Evolutionary conservation across 2,113 vertebrate genomes (phyloP).

Genomic region (Corynorhinus townsendii): DNA sequence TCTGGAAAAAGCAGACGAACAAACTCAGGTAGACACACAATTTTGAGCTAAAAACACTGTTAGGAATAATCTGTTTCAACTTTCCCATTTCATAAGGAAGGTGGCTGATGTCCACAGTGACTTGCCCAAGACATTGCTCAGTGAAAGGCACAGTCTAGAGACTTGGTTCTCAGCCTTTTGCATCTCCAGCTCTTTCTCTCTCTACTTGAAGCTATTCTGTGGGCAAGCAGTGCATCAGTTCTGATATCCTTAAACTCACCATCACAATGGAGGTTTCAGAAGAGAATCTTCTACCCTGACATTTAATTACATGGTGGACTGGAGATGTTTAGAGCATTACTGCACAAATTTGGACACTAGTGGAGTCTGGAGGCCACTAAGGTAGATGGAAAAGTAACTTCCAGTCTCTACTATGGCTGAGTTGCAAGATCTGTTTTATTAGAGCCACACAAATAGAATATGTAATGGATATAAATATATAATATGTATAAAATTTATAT

Average conservation of each 20-base stretch:
- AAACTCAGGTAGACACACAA: not conserved
- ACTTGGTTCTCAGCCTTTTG: not conserved
- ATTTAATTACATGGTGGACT: not conserved
- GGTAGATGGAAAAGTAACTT: not conserved
- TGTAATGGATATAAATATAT: not conserved
- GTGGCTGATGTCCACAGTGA: rapidly evolving
- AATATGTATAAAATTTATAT: not conserved
- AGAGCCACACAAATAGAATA: not conserved
- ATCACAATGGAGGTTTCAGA: not conserved
- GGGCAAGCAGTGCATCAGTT: not conserved
- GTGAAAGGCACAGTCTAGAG: not conserved
- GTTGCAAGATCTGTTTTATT: not conserved
- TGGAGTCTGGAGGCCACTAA: not conserved
- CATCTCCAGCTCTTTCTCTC: not conserved
- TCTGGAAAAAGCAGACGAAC: not conserved
- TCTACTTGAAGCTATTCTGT: not conserved
- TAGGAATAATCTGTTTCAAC: not conserved
- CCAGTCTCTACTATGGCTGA: not conserved
- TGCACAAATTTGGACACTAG: not conserved
- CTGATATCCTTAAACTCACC: not conserved
- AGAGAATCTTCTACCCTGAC: not conserved
- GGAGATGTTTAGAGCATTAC: not conserved
- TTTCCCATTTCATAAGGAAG: not conserved
- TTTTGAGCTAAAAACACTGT: no score
- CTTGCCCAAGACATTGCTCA: no score